Evolutionary conservation across 2,888 invertebrate genomes (phyloP).

Genomic region (Amphipoea oculea): DNA sequence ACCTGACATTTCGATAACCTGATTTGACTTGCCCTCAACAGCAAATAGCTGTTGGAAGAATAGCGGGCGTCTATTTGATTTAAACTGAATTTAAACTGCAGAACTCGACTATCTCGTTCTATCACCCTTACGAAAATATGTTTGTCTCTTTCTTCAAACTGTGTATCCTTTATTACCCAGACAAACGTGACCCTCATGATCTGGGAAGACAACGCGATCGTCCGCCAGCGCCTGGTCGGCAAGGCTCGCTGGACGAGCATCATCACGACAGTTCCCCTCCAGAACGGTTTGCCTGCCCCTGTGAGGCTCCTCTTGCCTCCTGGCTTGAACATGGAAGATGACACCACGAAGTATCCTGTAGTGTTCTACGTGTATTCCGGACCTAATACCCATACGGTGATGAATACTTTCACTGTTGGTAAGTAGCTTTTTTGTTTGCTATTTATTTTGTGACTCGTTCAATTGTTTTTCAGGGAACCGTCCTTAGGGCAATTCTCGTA

Average conservation of each 20-base stretch:
- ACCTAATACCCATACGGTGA: slow-evolving; percentile 95
- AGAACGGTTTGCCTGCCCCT: slow-evolving; percentile 90
- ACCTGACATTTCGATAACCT: too few species aligned
- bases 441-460: background rate
- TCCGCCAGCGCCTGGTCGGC: slow-evolving; percentile 86
- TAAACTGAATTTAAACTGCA: too few species aligned
- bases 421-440: slow-evolving; percentile 61
- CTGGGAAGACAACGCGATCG: slow-evolving; percentile 92
- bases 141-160: slow-evolving; percentile 9
- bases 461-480: background rate
- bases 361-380: slow-evolving; percentile 96
- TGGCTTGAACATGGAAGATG: slow-evolving; percentile 90
- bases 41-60: too few species aligned
- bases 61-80: too few species aligned
- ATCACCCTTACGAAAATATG: background rate
- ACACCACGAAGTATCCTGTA: slow-evolving; percentile 91
- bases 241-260: slow-evolving; percentile 89
- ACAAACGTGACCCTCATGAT: background rate
- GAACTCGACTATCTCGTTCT: too few species aligned
- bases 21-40: too few species aligned
- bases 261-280: slow-evolving; percentile 90
- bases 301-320: slow-evolving; percentile 93
- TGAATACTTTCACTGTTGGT: slow-evolving; percentile 92
- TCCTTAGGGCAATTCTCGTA: too few species aligned
- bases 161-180: slow-evolving; percentile 1